These are phyloP conservation scores for Pentalonia nigronervosa DNA, from an alignment of 1,140 invertebrate species.

Conservation along the genomic window DNA sequence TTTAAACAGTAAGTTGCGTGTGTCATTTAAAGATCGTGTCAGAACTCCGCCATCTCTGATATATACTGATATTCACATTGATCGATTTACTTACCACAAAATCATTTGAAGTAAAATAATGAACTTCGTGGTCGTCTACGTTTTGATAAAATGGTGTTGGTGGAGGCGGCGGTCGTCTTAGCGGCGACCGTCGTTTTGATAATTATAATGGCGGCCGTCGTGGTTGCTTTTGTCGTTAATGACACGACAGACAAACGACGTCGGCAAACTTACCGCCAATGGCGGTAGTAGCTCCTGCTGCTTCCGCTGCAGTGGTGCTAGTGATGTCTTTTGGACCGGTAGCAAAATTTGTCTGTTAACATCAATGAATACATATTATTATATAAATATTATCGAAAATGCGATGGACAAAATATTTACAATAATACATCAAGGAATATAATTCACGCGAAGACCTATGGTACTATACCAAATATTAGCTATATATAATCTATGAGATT, in stretches of 20 bases:
- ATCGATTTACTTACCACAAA: no score
- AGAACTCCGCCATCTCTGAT: no score
- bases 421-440: background rate
- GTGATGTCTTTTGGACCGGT: constrained; percentile 1
- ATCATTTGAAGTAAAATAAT: no score
- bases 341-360: constrained; percentile 31
- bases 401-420: background rate
- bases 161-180: no score
- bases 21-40: no score
- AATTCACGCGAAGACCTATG: background rate
- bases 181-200: no score
- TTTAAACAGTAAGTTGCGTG: no score
- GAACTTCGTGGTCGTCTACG: no score
- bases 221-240: constrained; percentile 46
- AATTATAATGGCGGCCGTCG: background rate
- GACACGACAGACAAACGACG: constrained; percentile 29
- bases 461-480: background rate
- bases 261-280: constrained; percentile 50
- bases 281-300: constrained; percentile 49
- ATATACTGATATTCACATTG: no score
- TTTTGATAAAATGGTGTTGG: no score
- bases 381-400: background rate
- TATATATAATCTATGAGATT: background rate
- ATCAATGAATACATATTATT: background rate
- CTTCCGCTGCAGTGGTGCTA: constrained; percentile 23